Evolutionary conservation across 2,113 vertebrate species (phyloP).

Genomic region (Coregonus clupeaformis): DNA sequence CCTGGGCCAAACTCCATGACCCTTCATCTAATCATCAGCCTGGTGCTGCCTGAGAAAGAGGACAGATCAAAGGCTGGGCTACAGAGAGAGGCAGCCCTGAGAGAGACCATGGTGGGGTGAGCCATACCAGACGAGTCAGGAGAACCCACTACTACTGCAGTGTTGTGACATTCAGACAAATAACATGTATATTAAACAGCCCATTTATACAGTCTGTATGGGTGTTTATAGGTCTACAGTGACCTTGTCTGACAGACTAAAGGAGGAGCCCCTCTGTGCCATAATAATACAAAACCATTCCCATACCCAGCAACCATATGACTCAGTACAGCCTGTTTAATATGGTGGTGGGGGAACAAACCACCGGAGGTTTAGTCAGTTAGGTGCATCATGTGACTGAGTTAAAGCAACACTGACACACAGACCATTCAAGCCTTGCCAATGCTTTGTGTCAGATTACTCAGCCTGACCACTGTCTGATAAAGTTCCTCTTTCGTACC

Average conservation of each 20-base stretch:
- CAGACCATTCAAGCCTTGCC: background rate
- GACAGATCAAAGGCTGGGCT: background rate
- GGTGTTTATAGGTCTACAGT: too few species aligned
- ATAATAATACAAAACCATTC: too few species aligned
- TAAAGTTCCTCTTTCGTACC: background rate
- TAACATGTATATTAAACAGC: too few species aligned
- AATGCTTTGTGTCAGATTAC: background rate
- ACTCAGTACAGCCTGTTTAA: too few species aligned
- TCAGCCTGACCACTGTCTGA: constrained; percentile 9
- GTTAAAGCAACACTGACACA: background rate
- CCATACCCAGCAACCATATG: too few species aligned
- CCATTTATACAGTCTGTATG: too few species aligned
- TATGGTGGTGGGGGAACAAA: too few species aligned
- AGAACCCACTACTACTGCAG: too few species aligned
- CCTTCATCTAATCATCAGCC: constrained; percentile 38
- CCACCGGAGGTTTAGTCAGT: too few species aligned
- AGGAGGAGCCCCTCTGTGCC: too few species aligned
- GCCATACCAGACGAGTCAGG: background rate
- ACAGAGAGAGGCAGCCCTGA: background rate
- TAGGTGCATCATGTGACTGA: background rate
- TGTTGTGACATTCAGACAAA: too few species aligned
- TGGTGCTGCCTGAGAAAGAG: constrained; percentile 3
- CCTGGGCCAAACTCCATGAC: constrained; percentile 28
- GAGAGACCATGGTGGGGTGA: background rate
- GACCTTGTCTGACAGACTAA: too few species aligned